Conservation (phyloP, 2,888 invertebrate species). For the Andricus curvator region DNA sequence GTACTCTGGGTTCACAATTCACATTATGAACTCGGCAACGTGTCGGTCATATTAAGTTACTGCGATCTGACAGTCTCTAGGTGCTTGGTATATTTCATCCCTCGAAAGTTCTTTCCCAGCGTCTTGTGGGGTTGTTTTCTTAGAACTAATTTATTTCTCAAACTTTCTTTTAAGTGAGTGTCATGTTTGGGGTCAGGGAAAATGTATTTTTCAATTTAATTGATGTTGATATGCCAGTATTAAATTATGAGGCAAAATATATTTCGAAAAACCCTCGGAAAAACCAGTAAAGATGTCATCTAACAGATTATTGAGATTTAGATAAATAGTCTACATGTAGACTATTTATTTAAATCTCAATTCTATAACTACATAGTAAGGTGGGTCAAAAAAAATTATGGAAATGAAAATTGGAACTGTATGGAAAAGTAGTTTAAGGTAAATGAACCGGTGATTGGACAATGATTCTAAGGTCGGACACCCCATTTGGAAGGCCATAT, state of each 20-base stretch:
- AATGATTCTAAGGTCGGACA: too few relatives aligned
- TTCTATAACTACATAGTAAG: too few relatives aligned
- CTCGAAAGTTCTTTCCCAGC: neutral
- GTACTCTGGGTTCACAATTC: conserved; percentile 15
- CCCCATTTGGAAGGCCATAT: too few relatives aligned
- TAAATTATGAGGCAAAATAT: neutral
- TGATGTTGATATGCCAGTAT: neutral
- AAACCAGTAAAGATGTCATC: too few relatives aligned
- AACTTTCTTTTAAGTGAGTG: neutral
- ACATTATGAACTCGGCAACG: conserved; percentile 16
- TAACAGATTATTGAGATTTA: neutral
- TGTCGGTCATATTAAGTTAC: conserved; percentile 35
- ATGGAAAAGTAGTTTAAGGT: too few relatives aligned
- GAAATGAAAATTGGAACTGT: too few relatives aligned
- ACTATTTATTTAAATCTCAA: too few relatives aligned
- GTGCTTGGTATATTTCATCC: conserved; percentile 15
- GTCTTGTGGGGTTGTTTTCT: conserved; percentile 8
- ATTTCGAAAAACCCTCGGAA: too few relatives aligned
- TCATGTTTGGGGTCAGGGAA: neutral
- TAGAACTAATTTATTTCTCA: neutral
- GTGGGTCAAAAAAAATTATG: too few relatives aligned
- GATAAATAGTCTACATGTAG: neutral
- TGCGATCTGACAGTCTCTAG: conserved; percentile 5
- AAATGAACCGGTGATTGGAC: too few relatives aligned
- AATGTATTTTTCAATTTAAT: neutral